These are phyloP conservation scores for Macrosteles quadrilineatus DNA, from an alignment of 1,140 invertebrate species.

Conservation along the genomic window DNA sequence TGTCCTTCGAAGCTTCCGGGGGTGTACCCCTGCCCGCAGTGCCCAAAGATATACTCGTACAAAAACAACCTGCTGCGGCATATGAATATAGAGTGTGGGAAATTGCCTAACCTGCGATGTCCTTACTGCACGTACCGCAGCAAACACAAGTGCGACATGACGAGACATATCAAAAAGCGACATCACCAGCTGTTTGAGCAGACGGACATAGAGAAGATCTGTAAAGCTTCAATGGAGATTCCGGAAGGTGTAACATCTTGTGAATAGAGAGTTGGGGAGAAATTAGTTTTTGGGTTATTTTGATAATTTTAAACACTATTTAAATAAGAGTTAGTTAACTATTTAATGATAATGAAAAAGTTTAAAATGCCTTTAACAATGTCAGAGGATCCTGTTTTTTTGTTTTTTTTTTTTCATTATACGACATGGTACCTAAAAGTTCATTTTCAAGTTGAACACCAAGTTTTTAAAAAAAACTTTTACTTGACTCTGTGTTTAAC, in stretches of 20 bases:
- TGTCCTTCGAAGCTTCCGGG: conserved; percentile 30
- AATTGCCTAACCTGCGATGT: conserved; percentile 52
- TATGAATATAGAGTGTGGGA: conserved; percentile 58
- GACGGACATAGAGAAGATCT: conserved; percentile 7
- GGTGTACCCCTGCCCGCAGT: conserved; percentile 47
- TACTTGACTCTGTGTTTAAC: too few species aligned
- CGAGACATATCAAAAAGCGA: conserved; percentile 82
- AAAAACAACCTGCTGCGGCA: conserved; percentile 52
- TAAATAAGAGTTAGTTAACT: too few species aligned
- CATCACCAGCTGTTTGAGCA: conserved; percentile 59
- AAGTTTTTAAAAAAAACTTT: too few species aligned
- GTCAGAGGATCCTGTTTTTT: too few species aligned
- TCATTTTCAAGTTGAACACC: too few species aligned
- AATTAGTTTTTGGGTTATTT: too few species aligned
- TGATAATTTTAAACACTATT: too few species aligned
- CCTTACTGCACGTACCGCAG: conserved; percentile 75
- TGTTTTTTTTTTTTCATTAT: too few species aligned
- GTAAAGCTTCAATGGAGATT: not conserved
- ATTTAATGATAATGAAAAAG: too few species aligned
- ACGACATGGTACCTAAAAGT: too few species aligned
- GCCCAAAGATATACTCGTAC: conserved; percentile 45
- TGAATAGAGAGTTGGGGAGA: too few species aligned
- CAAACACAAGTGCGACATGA: conserved; percentile 81
- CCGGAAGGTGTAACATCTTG: not conserved
- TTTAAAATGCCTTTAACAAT: too few species aligned